These are phyloP conservation scores for Sebastes fasciatus DNA, from an alignment of 2,113 vertebrate species.

Conservation along the genomic window DNA sequence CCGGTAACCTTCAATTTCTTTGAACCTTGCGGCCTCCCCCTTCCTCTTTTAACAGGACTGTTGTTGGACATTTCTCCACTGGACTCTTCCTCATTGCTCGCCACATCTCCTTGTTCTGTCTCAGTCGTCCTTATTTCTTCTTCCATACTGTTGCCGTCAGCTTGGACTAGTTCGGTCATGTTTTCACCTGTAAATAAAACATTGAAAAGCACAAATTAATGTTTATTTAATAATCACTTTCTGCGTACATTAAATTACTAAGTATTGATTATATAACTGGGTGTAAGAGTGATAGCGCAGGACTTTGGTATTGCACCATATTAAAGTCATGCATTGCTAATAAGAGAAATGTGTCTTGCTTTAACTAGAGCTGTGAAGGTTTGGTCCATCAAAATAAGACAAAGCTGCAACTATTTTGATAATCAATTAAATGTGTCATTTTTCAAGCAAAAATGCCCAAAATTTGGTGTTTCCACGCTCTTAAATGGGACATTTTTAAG, in stretches of 20 bases:
- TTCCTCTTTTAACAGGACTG: conserved; percentile 54
- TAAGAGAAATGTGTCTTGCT: neutral
- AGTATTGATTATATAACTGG: neutral
- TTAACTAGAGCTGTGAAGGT: neutral
- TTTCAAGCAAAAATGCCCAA: neutral
- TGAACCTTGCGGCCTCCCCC: conserved; percentile 60
- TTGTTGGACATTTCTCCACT: conserved; percentile 23
- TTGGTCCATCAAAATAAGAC: neutral
- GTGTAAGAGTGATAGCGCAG: neutral
- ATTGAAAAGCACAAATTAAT: conserved; percentile 4
- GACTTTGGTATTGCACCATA: neutral
- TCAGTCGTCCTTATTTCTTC: conserved; percentile 38
- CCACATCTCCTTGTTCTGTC: conserved; percentile 44
- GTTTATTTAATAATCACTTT: neutral
- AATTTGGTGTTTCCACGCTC: neutral
- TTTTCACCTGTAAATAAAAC: conserved; percentile 34
- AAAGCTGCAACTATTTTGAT: neutral
- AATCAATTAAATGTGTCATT: neutral
- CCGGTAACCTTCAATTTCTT: conserved; percentile 63
- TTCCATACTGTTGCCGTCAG: conserved; percentile 57
- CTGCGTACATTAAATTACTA: neutral
- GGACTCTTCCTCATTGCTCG: conserved; percentile 40
- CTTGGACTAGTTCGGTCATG: neutral
- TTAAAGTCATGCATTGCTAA: neutral
- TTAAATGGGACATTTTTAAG: neutral